Conservation (phyloP, 1,140 invertebrate species). For the Ctenoplectra terminalis region DNA sequence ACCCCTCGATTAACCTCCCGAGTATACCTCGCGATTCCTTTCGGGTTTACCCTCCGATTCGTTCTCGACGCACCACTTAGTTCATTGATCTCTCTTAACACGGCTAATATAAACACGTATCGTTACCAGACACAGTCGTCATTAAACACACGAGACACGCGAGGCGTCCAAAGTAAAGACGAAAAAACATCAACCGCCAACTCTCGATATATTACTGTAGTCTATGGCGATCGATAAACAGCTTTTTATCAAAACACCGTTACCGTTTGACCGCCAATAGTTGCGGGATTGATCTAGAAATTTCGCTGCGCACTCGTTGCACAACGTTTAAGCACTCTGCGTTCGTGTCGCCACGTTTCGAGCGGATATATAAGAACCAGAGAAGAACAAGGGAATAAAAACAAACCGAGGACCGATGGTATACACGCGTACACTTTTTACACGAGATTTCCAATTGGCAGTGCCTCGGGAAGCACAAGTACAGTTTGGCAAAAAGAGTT, state of each 20-base stretch:
- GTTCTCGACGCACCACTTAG: neutral
- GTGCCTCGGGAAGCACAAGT: neutral
- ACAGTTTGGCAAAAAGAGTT: neutral
- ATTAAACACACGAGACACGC: neutral
- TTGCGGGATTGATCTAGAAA: neutral
- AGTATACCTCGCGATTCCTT: neutral
- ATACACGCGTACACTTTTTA: neutral
- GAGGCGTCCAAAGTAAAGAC: too few species aligned
- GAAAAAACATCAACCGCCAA: neutral
- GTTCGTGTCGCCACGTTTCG: neutral
- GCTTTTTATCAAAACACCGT: neutral
- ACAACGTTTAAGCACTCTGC: neutral
- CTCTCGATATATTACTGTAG: neutral
- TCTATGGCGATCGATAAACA: neutral
- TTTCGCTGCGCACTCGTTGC: neutral
- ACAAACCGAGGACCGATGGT: neutral
- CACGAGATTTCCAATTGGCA: neutral
- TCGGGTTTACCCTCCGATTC: neutral
- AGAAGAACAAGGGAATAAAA: neutral
- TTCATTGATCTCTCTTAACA: neutral
- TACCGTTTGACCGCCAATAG: neutral
- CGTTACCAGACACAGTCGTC: neutral
- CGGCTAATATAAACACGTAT: conserved; percentile 5
- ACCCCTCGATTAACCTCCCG: conserved; percentile 5
- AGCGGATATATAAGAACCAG: neutral